These are phyloP conservation scores for Corvus cornix DNA, from an alignment of 2,113 vertebrate genomes.

Conservation along the genomic window DNA sequence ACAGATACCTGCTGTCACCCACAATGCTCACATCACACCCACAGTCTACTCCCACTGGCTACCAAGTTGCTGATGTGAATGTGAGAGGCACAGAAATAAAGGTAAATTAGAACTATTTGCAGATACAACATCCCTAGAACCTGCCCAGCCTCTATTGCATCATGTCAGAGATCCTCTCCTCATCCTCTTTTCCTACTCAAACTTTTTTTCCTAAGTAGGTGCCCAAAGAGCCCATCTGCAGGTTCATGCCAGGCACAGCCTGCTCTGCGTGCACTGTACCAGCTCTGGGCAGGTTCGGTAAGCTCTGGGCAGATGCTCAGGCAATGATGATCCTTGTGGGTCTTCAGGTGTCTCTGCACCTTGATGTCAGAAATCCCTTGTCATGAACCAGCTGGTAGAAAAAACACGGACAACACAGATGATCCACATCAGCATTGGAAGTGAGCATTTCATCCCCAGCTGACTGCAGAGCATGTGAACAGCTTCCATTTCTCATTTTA, in stretches of 20 bases:
- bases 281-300: not conserved
- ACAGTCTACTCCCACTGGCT: conserved; percentile 19
- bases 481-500: not conserved
- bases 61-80: conserved; percentile 7
- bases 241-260: not conserved
- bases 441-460: not conserved
- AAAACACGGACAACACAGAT: not conserved
- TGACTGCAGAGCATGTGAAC: not conserved
- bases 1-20: not conserved
- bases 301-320: not conserved
- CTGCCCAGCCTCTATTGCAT: not conserved
- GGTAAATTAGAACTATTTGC: not conserved
- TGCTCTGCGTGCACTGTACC: not conserved
- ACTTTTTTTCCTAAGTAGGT: not conserved
- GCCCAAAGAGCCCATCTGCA: not conserved
- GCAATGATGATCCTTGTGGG: not conserved
- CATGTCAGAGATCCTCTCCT: not conserved
- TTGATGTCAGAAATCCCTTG: not conserved
- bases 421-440: not conserved
- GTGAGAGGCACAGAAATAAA: conserved; percentile 30
- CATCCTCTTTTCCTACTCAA: not conserved
- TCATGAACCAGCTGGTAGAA: not conserved
- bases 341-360: not conserved
- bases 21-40: not conserved
- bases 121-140: not conserved